Evolutionary conservation across 2,888 invertebrate genomes (phyloP), one percentile per base, ranked within the genome.

Genomic region (Brachypterus glaber): DNA sequence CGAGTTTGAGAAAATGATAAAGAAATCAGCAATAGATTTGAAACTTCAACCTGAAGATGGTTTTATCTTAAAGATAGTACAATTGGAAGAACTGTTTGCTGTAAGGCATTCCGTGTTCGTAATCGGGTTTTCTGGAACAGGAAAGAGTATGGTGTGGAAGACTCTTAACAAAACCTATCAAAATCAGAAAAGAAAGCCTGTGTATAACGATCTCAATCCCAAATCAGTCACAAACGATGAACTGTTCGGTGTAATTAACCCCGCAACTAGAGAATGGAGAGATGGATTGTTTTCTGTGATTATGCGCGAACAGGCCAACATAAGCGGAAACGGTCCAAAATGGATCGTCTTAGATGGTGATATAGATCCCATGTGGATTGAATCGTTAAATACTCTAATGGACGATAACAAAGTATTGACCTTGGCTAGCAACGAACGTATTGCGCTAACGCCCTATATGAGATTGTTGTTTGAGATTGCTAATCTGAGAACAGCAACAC

Each of bases 341-440:
- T 95, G 95, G 95, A 90, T 95, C 52, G 85, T 95, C 5, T 72
- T 92, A 31, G 95, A 95, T 63, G 93, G 95, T 12, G 93, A 95
- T 59, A 93, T 95, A 51, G 93, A 95, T 70, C 93, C 93, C 1
- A 93, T 93, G 92, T 95, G 93, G 95, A 95, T 95, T 55, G 93
- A 95, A 66, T 92, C 91, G 18, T 72, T 95, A 17, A 95, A 95
- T 60, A 95, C 93, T 2, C 79, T 95, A 12, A 95, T 95, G 93
- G 95, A 95, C 62, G 95, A 95, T 60, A 95, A 95, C 63, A 95
- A 95, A 71, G 87, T 92, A 3, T 62, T 95, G 45, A 95, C 93
- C 0, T 66, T 95, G 50, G 93, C 93, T 4, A 91, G 91, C 63
- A 93, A 95, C 57, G 95, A 95, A 66, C 76, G 95, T 37, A 93